Conservation (phyloP, 2,888 invertebrate genomes). For the Drosophila falleni region DNA sequence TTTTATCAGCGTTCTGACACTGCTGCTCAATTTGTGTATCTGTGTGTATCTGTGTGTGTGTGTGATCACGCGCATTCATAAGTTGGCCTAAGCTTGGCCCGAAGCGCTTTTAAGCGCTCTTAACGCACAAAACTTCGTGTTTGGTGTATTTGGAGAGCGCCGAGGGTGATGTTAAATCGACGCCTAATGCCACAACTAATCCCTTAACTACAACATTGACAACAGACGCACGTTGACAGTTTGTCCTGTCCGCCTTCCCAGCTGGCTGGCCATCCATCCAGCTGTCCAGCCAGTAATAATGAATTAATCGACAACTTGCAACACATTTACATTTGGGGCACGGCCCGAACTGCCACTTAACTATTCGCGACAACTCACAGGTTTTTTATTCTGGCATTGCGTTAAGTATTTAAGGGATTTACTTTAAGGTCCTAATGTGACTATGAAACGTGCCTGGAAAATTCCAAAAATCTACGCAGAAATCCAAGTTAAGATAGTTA, state of each 20-base stretch:
- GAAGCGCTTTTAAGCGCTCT: constrained; percentile 74
- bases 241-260: constrained; percentile 1
- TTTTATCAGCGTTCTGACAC: constrained; percentile 79
- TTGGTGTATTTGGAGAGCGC: constrained; percentile 24
- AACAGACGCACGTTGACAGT: constrained; percentile 55
- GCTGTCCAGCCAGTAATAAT: constrained; percentile 50
- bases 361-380: constrained; percentile 28
- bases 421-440: not conserved
- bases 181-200: constrained; percentile 76
- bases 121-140: constrained; percentile 61
- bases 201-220: constrained; percentile 80
- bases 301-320: constrained; percentile 71
- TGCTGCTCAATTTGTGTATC: constrained; percentile 49
- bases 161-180: constrained; percentile 66
- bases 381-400: constrained; percentile 14
- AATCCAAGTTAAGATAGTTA: not conserved
- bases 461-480: not conserved
- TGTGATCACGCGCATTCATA: constrained; percentile 73
- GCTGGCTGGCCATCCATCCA: too few species aligned
- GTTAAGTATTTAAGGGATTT: constrained; percentile 31
- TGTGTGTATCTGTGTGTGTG: constrained; percentile 19
- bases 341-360: constrained; percentile 22
- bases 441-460: constrained; percentile 13
- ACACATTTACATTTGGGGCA: constrained; percentile 56
- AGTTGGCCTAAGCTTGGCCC: constrained; percentile 67